Conservation (phyloP, 2,888 invertebrate genomes). For the Seira sanloemensis region DNA sequence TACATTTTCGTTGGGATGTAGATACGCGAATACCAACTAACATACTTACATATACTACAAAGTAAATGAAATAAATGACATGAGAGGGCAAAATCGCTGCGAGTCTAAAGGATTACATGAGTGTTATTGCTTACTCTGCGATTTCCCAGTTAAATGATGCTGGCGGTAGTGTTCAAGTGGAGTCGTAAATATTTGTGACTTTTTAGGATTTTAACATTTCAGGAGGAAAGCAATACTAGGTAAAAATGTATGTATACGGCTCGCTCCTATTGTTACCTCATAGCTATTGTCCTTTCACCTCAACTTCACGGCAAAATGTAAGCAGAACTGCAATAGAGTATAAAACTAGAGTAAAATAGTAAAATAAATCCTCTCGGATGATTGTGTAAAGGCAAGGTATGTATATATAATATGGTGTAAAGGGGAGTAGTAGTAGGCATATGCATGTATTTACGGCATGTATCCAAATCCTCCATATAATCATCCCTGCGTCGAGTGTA, state of each 20-base stretch:
- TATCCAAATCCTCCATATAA: not conserved
- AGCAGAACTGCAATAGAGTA: no score
- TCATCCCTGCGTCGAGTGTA: not conserved
- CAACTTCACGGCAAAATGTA: not conserved
- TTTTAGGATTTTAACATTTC: conserved; percentile 58
- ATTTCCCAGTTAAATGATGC: conserved; percentile 3
- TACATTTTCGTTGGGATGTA: no score
- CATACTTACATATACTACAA: no score
- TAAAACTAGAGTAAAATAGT: not conserved
- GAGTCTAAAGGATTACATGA: conserved; percentile 5
- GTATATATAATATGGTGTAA: no score
- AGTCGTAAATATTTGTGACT: conserved; percentile 59
- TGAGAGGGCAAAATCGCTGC: not conserved
- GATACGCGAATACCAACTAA: not conserved
- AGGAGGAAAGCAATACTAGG: conserved; percentile 17
- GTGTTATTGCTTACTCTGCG: conserved; percentile 7
- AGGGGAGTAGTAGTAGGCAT: no score
- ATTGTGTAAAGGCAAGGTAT: not conserved
- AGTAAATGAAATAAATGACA: not conserved
- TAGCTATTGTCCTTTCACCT: conserved; percentile 51
- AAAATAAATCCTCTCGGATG: not conserved
- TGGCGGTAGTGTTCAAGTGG: conserved; percentile 16
- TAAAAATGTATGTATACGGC: not conserved
- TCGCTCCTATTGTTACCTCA: conserved; percentile 27
- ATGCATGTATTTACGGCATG: not conserved